Evolutionary conservation across 2,888 invertebrate species (phyloP).

Genomic region (Tachina lurida): DNA sequence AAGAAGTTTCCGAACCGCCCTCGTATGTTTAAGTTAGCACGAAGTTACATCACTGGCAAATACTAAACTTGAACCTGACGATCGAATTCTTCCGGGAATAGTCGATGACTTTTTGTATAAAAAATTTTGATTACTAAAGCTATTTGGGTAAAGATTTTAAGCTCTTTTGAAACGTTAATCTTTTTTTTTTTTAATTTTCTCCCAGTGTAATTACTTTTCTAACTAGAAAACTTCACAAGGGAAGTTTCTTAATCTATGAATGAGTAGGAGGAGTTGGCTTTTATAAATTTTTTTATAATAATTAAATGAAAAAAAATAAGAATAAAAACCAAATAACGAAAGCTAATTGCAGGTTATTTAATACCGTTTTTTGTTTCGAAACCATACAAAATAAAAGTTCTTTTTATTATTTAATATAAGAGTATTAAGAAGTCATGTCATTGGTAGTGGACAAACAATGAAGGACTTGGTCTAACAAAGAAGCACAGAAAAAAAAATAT

Average conservation of each 20-base stretch:
- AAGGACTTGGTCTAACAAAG: conserved; percentile 27
- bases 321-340: background rate
- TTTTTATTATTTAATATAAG: conserved; percentile 43
- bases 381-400: conserved; percentile 41
- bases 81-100: no score
- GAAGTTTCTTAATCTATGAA: background rate
- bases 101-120: no score
- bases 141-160: no score
- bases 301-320: background rate
- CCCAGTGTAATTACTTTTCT: background rate
- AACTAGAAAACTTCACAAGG: background rate
- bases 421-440: conserved; percentile 68
- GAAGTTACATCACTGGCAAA: no score
- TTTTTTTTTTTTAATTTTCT: background rate
- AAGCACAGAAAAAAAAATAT: background rate
- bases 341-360: conserved; percentile 65
- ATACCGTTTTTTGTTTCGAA: conserved; percentile 56
- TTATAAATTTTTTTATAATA: conserved; percentile 12
- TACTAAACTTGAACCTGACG: no score
- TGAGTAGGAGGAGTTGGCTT: background rate
- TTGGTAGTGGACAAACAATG: conserved; percentile 53
- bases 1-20: no score
- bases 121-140: no score
- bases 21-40: no score
- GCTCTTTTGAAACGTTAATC: no score